phyloP scores from a whole-genome alignment of 1,140 invertebrate genomes.

The Bombus huntii region DNA sequence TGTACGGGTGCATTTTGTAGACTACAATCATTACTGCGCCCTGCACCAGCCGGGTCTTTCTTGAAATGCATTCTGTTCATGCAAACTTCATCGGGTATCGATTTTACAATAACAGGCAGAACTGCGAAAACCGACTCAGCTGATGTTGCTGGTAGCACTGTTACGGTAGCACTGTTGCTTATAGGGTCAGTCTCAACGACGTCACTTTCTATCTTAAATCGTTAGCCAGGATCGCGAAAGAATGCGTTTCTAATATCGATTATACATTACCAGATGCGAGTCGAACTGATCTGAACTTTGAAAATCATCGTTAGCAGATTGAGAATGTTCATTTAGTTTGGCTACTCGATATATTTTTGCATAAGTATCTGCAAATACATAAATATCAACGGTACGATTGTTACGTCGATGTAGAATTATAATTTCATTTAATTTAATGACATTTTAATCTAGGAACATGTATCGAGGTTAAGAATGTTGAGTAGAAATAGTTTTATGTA shows the following conservation, averaged over 20 bases:
- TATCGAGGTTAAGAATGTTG: not conserved
- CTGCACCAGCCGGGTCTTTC: not conserved
- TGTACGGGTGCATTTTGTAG: not conserved
- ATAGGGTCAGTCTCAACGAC: not conserved
- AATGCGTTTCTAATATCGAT: too few species aligned
- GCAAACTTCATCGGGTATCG: constrained; percentile 51
- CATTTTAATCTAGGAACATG: too few species aligned
- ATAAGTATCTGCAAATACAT: too few species aligned
- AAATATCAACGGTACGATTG: too few species aligned
- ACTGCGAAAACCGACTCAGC: constrained; percentile 32
- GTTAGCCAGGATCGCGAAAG: not conserved
- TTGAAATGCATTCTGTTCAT: constrained; percentile 23
- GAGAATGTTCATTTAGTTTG: too few species aligned
- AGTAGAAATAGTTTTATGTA: not conserved
- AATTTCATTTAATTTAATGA: too few species aligned
- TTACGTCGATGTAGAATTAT: too few species aligned
- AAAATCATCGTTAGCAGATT: too few species aligned
- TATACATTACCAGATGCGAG: too few species aligned
- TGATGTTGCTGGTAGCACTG: constrained; percentile 7
- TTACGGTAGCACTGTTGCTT: not conserved
- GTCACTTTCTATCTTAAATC: constrained; percentile 12
- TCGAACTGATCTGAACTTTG: too few species aligned
- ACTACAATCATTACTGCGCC: not conserved
- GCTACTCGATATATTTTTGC: too few species aligned
- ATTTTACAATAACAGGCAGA: constrained; percentile 42